Percentiles rank a stretch among this genome's conserved stretches.
Evolutionary conservation across 2,888 invertebrate species (phyloP).

Genomic region (Agrotis puta): DNA sequence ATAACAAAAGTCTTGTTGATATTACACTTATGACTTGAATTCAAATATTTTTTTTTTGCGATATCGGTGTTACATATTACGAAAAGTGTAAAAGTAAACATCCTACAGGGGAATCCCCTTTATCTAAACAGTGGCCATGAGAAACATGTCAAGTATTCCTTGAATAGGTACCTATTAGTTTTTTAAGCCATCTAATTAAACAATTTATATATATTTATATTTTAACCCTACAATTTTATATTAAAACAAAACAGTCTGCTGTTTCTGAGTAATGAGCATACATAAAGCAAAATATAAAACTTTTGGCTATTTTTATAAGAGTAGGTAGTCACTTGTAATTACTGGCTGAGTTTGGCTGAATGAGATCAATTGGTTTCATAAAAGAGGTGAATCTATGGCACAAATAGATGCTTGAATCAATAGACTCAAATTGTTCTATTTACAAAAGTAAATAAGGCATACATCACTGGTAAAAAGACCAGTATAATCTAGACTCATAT

Average conservation of each 20-base stretch:
- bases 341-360: constrained; percentile 9
- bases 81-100: background rate
- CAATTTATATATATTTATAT: background rate
- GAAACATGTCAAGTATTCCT: background rate
- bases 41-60: background rate
- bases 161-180: background rate
- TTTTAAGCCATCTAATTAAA: background rate
- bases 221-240: background rate
- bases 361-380: constrained; percentile 27
- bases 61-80: background rate
- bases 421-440: constrained; percentile 31
- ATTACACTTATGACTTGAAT: background rate
- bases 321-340: background rate
- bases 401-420: constrained; percentile 22
- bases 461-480: background rate
- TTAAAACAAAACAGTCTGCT: background rate
- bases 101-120: constrained; percentile 38
- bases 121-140: background rate
- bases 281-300: background rate
- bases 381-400: background rate
- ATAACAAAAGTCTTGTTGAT: background rate
- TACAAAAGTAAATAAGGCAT: constrained; percentile 16
- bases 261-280: background rate
- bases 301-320: background rate
- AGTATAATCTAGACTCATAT: background rate